These are phyloP conservation scores for Cacoxenus indagator DNA, from an alignment of 2,888 invertebrate species.

Conservation along the genomic window DNA sequence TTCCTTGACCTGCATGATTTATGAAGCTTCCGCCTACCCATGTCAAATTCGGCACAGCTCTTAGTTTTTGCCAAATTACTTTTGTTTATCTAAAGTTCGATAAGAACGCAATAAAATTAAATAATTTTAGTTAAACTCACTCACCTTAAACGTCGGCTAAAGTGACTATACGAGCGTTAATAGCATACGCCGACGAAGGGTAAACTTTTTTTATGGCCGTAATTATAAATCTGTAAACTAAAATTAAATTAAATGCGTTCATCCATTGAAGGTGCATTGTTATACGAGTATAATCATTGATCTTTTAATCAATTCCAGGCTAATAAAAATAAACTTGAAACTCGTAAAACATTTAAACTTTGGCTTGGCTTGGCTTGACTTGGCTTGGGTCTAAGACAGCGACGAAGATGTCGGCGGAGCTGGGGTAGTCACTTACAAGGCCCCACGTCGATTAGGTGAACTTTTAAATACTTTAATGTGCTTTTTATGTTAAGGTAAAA, in stretches of 20 bases:
- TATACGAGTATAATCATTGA: constrained; percentile 54
- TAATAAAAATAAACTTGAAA: constrained; percentile 38
- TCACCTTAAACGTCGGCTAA: neutral
- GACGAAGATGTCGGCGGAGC: too few relatives aligned
- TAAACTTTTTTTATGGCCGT: neutral
- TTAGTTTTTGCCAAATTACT: neutral
- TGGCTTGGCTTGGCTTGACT: neutral
- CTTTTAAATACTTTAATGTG: constrained; percentile 4
- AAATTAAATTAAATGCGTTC: constrained; percentile 10
- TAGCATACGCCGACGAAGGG: neutral
- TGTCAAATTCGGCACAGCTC: too few relatives aligned
- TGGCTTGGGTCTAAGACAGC: neutral
- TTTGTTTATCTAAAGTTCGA: neutral
- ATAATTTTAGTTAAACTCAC: neutral
- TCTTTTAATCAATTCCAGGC: constrained; percentile 59
- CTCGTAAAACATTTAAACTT: constrained; percentile 43
- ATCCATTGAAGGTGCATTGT: constrained; percentile 2
- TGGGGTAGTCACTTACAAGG: neutral
- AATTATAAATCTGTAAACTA: constrained; percentile 13
- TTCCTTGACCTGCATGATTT: too few relatives aligned
- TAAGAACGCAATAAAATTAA: neutral
- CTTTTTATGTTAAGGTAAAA: neutral
- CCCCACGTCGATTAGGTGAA: neutral
- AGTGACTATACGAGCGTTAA: neutral
- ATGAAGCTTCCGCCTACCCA: too few relatives aligned